Evolutionary conservation across 2,113 vertebrate genomes (phyloP), one percentile per base, ranked within the genome.

Genomic region (Lepus europaeus): DNA sequence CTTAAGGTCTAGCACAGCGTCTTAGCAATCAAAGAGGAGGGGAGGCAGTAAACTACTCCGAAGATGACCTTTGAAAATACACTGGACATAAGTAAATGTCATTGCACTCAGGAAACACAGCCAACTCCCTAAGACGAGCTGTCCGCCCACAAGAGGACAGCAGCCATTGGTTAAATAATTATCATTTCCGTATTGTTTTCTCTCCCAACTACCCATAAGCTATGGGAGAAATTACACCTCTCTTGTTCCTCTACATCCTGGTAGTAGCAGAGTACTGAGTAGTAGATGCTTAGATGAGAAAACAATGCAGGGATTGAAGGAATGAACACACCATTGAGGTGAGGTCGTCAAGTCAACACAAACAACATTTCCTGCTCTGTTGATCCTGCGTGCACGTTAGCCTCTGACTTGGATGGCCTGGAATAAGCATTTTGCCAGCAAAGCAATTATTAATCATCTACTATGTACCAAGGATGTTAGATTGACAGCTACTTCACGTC

Each of bases 21-120:
- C 53, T 64, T 84, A 80, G 45, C 56, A 83, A 80, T 70, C 4
- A 13, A 36, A 82, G 20, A 23, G 12, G 27, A 49, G 25, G 25
- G 27, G 22, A 66, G 12, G 74, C 16, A 17, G 13, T 64, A 12
- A 83, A 74, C 10, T 87, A 20, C 61, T 83, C 31, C 49, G 87
- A 76, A 94, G 78, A 85, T 9, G 70, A 84, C 39, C 59, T 80
- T 95, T 81, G 27, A 85, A 61, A 91, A 36, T 76, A 56, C 6
- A 8, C 11, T 51, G 59, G 49, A 25, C 49, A 2, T 29, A 78
- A 87, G 49, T 39, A 86, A 73, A 53, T 53, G n/a, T 70, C 69
- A n/a, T 59, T n/a, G 69, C 22, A 64, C 78, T 80, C 87, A 25
- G 25, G 2, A 66, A 70, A 72, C 29, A 27, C 33, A 56, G 11